Conservation (phyloP, 2,797 vertebrate species). For the Sebastes trivittatus region DNA sequence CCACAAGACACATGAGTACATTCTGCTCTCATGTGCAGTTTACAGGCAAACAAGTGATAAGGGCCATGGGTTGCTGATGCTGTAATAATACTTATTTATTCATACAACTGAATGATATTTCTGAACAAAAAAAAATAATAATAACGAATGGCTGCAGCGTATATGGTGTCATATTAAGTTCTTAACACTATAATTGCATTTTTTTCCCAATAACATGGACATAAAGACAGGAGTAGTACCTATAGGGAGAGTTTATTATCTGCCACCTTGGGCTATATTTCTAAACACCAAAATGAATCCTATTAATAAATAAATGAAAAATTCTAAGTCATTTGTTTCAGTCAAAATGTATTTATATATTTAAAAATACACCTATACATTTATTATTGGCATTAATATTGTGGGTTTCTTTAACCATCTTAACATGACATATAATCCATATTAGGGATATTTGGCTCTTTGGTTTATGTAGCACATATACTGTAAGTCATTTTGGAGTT, state of each 20-base stretch:
- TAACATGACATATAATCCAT: not conserved
- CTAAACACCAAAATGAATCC: not conserved
- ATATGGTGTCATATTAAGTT: not conserved
- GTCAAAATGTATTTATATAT: not conserved
- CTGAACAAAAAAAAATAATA: not conserved
- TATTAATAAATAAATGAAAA: not conserved
- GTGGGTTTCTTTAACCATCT: not conserved
- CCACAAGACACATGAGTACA: not conserved
- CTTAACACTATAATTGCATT: not conserved
- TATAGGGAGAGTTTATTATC: not conserved
- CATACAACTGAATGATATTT: not conserved
- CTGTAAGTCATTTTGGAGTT: not conserved
- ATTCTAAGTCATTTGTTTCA: not conserved
- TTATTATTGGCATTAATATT: not conserved
- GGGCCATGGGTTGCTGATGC: not conserved
- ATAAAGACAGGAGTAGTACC: not conserved
- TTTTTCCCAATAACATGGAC: not conserved
- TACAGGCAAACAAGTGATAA: not conserved
- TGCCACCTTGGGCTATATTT: not conserved
- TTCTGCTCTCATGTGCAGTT: not conserved
- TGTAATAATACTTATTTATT: not conserved
- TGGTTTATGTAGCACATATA: not conserved
- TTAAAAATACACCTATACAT: not conserved
- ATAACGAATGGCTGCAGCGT: not conserved
- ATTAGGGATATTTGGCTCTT: not conserved